phyloP scores from a whole-genome alignment of 2,797 vertebrate species.

The Sebastes oblongus region DNA sequence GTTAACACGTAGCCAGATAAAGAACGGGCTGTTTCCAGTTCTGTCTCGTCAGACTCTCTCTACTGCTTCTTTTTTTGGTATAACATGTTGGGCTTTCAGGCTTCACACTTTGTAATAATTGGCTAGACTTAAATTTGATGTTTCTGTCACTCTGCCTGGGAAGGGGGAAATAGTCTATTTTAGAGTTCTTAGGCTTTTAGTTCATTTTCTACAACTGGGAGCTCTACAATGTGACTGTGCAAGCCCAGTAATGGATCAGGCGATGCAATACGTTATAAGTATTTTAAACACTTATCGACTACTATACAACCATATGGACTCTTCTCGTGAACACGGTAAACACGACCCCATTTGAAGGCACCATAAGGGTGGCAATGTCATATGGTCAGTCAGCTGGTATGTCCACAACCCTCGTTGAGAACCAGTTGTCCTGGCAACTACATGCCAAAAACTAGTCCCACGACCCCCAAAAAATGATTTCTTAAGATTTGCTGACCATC shows the following conservation, averaged over 20 bases:
- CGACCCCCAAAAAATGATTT: not conserved
- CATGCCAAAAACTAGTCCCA: not conserved
- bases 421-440: not conserved
- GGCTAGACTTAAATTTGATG: constrained; percentile 27
- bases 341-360: too few relatives aligned
- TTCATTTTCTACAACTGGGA: not conserved
- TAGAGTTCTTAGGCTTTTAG: not conserved
- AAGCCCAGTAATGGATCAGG: not conserved
- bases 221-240: not conserved
- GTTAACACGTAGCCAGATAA: constrained; percentile 48
- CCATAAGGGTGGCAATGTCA: not conserved
- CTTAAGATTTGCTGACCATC: not conserved
- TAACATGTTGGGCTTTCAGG: constrained; percentile 26
- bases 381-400: not conserved
- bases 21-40: constrained; percentile 24
- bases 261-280: not conserved
- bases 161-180: not conserved
- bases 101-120: constrained; percentile 45
- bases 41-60: constrained; percentile 13
- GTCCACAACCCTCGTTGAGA: not conserved
- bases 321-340: too few relatives aligned
- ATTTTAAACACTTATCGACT: not conserved
- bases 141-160: constrained; percentile 25
- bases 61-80: constrained; percentile 11
- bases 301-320: too few relatives aligned